Evolutionary conservation across 2,797 vertebrate genomes (phyloP).

Genomic region (Onychomys torridus): DNA sequence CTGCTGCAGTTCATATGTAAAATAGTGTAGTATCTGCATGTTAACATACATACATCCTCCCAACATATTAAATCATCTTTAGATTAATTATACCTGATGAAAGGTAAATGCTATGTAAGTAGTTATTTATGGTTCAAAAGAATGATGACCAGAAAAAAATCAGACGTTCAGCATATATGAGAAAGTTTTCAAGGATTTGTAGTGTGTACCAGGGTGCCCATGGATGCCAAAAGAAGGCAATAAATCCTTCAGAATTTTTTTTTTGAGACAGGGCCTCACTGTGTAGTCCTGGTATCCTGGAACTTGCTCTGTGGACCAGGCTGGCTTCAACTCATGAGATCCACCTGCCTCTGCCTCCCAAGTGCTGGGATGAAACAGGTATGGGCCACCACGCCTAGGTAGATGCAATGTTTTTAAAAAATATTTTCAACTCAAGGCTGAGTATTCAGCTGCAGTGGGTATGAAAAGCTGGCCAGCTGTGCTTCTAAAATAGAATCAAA

Average conservation of each 20-base stretch:
- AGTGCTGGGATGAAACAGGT: background rate
- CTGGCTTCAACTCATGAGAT: background rate
- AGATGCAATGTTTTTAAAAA: background rate
- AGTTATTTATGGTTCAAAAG: background rate
- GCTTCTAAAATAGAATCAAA: constrained; percentile 54
- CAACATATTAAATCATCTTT: background rate
- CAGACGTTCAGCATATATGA: background rate
- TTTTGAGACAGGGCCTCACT: background rate
- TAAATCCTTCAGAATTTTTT: background rate
- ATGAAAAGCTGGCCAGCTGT: background rate
- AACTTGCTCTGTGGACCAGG: background rate
- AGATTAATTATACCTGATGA: background rate
- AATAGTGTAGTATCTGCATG: background rate
- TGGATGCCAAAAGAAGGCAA: background rate
- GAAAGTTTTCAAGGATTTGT: background rate
- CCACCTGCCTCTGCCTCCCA: background rate
- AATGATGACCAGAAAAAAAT: constrained; percentile 13
- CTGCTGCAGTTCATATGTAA: background rate
- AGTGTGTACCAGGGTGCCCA: background rate
- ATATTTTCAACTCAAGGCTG: background rate
- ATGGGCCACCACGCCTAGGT: background rate
- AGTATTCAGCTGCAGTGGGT: background rate
- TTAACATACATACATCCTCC: background rate
- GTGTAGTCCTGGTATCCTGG: background rate
- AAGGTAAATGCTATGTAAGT: background rate